phyloP scores from a whole-genome alignment of 2,888 invertebrate genomes.

The Thalpophila matura region DNA sequence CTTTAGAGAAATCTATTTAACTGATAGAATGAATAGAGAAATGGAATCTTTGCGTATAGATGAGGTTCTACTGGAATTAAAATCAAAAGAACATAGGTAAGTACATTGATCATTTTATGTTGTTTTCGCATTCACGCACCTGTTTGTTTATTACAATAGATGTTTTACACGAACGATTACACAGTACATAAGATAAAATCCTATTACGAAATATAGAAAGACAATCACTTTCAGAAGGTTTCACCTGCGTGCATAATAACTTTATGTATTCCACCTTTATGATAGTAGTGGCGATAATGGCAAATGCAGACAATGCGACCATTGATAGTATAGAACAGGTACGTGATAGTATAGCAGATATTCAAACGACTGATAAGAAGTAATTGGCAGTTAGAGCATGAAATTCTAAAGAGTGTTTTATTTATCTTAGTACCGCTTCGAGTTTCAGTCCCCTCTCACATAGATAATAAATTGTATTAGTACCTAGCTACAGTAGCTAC shows the following conservation, averaged over 20 bases:
- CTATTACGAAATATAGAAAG: no score
- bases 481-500: no score
- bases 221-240: no score
- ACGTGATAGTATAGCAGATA: neutral
- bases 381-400: neutral
- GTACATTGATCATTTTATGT: neutral
- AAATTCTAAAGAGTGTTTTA: constrained; percentile 13
- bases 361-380: constrained; percentile 14
- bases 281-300: neutral
- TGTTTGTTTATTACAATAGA: neutral
- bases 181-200: no score
- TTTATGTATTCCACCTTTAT: neutral
- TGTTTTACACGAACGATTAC: no score
- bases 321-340: neutral
- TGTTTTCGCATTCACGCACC: neutral
- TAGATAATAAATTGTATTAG: neutral
- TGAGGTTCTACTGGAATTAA: neutral
- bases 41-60: constrained; percentile 7
- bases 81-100: neutral
- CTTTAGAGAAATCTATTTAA: constrained; percentile 22
- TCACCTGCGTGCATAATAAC: neutral
- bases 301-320: neutral
- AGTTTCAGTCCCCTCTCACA: neutral
- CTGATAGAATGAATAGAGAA: constrained; percentile 13
- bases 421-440: neutral